A percentile compares a stretch with the other conserved stretches of the same genome.
phyloP scores from a whole-genome alignment of 1,140 invertebrate species.

The Cherax quadricarinatus region DNA sequence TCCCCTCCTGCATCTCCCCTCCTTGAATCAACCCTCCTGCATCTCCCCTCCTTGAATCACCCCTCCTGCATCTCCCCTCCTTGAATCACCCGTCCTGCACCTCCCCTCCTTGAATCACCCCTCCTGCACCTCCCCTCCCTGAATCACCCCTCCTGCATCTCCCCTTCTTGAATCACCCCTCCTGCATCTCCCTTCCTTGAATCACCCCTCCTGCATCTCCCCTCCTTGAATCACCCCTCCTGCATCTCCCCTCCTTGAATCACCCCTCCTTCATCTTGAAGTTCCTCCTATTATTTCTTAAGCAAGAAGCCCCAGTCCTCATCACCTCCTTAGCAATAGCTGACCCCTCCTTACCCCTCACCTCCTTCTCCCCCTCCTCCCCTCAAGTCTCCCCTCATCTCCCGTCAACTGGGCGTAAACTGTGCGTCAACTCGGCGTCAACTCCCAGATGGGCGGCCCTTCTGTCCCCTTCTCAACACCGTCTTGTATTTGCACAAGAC shows the following conservation, averaged over 20 bases:
- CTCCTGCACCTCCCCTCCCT: background rate
- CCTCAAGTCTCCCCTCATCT: background rate
- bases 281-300: background rate
- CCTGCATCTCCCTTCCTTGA: background rate
- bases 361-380: background rate
- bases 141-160: background rate
- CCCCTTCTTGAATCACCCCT: no score
- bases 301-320: background rate
- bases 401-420: slow-evolving; percentile 45
- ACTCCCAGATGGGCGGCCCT: slow-evolving; percentile 47
- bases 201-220: background rate
- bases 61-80: no score
- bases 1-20: no score
- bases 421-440: slow-evolving; percentile 39
- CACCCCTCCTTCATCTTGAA: background rate
- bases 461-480: slow-evolving; percentile 53
- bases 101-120: background rate
- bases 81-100: background rate
- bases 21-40: background rate
- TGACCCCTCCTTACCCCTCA: background rate
- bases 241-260: background rate
- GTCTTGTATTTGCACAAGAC: slow-evolving; percentile 69
- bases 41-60: background rate
- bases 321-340: no score
- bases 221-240: no score